Evolutionary conservation across 2,797 vertebrate genomes (phyloP), one percentile per base, ranked within the genome.

Genomic region (Periparus ater): DNA sequence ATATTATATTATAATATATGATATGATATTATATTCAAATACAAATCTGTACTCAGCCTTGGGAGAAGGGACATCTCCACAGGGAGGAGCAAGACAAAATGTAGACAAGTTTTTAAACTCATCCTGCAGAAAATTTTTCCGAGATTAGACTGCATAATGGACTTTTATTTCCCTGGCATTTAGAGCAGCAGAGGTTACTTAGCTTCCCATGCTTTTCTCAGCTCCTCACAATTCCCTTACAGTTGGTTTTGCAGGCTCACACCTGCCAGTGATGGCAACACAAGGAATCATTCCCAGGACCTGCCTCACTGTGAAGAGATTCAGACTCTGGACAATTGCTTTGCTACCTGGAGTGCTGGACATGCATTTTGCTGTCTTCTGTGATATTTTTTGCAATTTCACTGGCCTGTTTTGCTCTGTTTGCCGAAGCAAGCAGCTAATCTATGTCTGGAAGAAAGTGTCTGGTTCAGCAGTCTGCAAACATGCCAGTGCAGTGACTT

Each of bases 11-110:
- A 13, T 40, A 40, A 40, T 40, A 40, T 40, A 40, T 40, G 38
- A 40, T 38, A 38, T 11, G 38, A 38, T 40, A 40, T 40, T 40
- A 40, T 40, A 40, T 40, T 40, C 38, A 40, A 40, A 40, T 40
- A 67, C 23, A 81, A 60, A 75, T 42, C 30, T 32, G 6, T 81
- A 26, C 17, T 78, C 44, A 17, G 32, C 26, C 12, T 70, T 77
- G 51, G 17, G 10, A 66, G 32, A 58, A 71, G 13, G 16, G 77
- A 44, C 6, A 48, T 11, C 15, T 7, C 15, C 14, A 34, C 15
- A 47, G 19, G 26, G 19, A 82, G 9, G 7, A 51, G 6, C 0
- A 0, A 88, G 42, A 32, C 7, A 4, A 85, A 78, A 15, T 16
- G 17, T 51, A 63, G 53, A 21, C 15, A 77, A 71, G 13, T 54